Conservation (phyloP, 2,888 invertebrate genomes). For the Nomada goodeniana region DNA sequence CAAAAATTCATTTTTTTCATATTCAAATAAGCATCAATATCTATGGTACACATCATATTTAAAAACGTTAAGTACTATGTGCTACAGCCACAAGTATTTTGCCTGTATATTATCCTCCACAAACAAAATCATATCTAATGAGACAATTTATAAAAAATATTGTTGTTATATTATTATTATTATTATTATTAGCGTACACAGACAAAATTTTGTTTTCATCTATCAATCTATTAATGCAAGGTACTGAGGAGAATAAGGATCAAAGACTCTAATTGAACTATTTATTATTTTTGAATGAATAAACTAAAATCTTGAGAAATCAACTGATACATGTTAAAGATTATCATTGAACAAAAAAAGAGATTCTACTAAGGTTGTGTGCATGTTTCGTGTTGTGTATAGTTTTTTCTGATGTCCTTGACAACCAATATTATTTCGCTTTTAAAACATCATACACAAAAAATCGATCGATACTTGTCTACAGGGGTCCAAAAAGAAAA, state of each 20-base stretch:
- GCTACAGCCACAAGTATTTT: conserved; percentile 68
- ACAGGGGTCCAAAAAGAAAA: conserved; percentile 66
- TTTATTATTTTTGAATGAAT: conserved; percentile 66
- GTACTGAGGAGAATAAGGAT: conserved; percentile 51
- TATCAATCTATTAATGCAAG: conserved; percentile 56
- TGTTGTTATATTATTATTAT: conserved; percentile 22
- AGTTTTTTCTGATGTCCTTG: conserved; percentile 75
- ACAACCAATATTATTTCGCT: conserved; percentile 55
- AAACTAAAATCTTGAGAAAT: conserved; percentile 69
- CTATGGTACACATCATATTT: conserved; percentile 62
- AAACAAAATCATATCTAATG: conserved; percentile 32
- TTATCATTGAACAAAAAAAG: conserved; percentile 59
- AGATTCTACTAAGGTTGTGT: conserved; percentile 74
- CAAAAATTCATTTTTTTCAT: conserved; percentile 8
- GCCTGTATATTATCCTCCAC: conserved; percentile 59
- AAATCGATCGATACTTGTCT: conserved; percentile 73
- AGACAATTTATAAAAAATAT: conserved; percentile 42
- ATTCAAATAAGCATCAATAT: neutral
- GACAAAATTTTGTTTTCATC: conserved; percentile 64
- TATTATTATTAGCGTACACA: conserved; percentile 49
- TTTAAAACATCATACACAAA: conserved; percentile 75
- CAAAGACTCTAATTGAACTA: conserved; percentile 64
- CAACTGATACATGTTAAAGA: conserved; percentile 65
- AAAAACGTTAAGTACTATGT: conserved; percentile 55
- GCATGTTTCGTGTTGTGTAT: conserved; percentile 81